These are phyloP conservation scores for Ostrea denselamellosa DNA, from an alignment of 1,140 invertebrate species.

Conservation along the genomic window DNA sequence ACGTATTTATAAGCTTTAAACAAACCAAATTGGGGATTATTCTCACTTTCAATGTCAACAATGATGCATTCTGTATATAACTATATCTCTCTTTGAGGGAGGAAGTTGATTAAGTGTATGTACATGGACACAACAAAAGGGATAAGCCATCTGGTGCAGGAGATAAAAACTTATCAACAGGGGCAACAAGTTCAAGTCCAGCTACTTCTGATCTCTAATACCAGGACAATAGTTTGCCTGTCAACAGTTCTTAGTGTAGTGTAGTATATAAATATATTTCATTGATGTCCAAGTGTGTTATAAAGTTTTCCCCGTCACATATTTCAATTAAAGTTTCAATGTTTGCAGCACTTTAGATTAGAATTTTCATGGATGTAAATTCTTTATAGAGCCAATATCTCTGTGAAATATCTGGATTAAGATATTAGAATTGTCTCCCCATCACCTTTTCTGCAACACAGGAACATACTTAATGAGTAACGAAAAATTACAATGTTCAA, in stretches of 20 bases:
- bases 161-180: conserved; percentile 25
- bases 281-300: no score
- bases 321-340: no score
- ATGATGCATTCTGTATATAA: background rate
- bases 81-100: background rate
- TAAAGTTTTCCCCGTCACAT: no score
- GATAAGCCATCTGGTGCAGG: background rate
- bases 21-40: background rate
- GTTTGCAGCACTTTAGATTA: no score
- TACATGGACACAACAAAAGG: background rate
- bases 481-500: no score
- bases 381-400: no score
- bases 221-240: background rate
- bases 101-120: conserved; percentile 8
- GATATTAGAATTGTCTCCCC: no score
- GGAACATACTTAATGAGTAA: no score
- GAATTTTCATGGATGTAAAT: no score
- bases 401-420: no score
- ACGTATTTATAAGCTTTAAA: background rate
- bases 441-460: no score
- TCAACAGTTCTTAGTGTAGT: background rate
- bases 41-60: background rate
- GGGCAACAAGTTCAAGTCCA: background rate
- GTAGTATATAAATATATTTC: background rate
- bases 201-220: background rate